Base-by-base conservation (phyloP, 2,113 vertebrate species). In the Istiophorus platypterus region DNA sequence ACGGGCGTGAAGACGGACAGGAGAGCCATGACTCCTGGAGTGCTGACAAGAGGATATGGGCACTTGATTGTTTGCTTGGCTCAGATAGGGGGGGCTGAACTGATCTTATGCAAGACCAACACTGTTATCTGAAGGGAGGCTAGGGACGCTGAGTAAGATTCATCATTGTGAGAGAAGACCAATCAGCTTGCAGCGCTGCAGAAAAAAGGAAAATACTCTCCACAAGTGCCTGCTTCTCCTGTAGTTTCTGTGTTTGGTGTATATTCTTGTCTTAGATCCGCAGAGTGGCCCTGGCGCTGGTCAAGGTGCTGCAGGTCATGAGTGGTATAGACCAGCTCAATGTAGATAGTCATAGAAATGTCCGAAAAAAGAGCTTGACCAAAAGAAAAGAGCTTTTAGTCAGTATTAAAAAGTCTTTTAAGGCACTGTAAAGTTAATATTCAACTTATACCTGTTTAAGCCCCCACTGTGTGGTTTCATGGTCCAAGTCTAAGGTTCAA, bases 1-100 rank as follows among this genome's bases (percentile, higher is more conserved):
- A 96, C 68, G 0, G 98, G 96, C 1, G 96, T 98, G 47, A 99
- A 87, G 54, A 92, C 84, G 18, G 96, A 93, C 71, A 96, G 91
- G 2, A 95, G 31, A 29, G 88, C 92, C 97, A 99, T 99, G 82
- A 8, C 47, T 10, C 41, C 17, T 11, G 15, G 39, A 34, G 0
- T 2, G 57, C 12, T 76, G 13, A 51, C 39, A n/a, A 61, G 71
- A 72, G 45, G 5, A 65, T 5, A 29, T 4, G 4, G 18, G 7
- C 5, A 18, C 37, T 47, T 68, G 78, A 22, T 6, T 14, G 20
- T 17, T 2, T n/a, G 18, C 29, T 39, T 2, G 5, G 14, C n/a
- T 69, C 5, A 7, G 31, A 37, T 4, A n/a, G n/a, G n/a, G 24
- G 74, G 45, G 5, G 41, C 57, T 49, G 59, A 67, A 6, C 26